Evolutionary conservation across 2,888 invertebrate genomes (phyloP), one percentile per base, ranked within the genome.

Genomic region (Xiphydria camelus): DNA sequence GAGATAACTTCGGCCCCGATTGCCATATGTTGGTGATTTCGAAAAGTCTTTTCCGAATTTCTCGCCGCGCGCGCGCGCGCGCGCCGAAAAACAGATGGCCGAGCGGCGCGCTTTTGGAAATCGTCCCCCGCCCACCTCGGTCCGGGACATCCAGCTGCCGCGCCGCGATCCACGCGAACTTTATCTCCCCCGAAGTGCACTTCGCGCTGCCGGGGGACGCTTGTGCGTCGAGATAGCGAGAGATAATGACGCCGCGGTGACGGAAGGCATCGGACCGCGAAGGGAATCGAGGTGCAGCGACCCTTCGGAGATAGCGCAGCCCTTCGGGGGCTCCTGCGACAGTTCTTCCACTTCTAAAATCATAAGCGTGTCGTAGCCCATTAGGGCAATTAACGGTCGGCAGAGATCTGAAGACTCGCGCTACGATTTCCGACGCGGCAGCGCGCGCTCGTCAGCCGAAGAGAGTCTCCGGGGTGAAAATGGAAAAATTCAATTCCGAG

Each of bases 371-470:
- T 66, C 61, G 61, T 43, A 59, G 57, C 49, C 61, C 63, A 66
- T 71, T 66, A 70, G 64, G 58, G 57, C 58, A 62, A 66, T 68
- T 66, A 65, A 64, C 55, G 45, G 54, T 57, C 66, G 66, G 66
- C 60, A n/a, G 43, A 61, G 59, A 61, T 64, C 61, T 53, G 47
- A 63, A 43, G 37, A 26, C 20, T 18, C 14, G 25, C 9, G 21
- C 19, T 10, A 10, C 21, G 6, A 9, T 18, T 18, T 21, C 10
- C 6, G 21, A 20, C 19, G 36, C 36, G 12, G 4, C n/a, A n/a
- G n/a, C n/a, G n/a, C n/a, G n/a, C n/a, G n/a, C n/a, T n/a, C n/a
- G n/a, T n/a, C n/a, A n/a, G n/a, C n/a, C n/a, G n/a, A n/a, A n/a
- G n/a, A n/a, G n/a, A n/a, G n/a, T n/a, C n/a, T n/a, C n/a, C n/a